Evolutionary conservation across 2,113 vertebrate species (phyloP).

Genomic region (Enhydra lutris): DNA sequence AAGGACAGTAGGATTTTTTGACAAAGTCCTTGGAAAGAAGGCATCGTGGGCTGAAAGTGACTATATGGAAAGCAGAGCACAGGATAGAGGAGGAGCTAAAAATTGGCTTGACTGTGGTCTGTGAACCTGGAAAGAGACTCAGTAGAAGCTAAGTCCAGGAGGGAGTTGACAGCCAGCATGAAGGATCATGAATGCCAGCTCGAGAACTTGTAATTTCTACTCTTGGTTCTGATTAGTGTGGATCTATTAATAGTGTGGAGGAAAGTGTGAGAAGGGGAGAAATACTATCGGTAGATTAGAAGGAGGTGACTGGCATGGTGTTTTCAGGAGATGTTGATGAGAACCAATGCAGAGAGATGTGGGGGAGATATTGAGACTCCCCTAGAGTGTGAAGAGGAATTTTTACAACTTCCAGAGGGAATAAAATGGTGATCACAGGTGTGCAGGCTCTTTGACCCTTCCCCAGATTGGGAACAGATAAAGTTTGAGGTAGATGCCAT

Average conservation of each 20-base stretch:
- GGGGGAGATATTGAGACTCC: background rate
- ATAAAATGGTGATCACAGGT: background rate
- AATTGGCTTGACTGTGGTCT: background rate
- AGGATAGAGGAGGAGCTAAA: background rate
- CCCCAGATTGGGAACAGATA: background rate
- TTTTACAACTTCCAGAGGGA: background rate
- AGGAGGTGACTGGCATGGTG: background rate
- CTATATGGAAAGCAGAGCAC: background rate
- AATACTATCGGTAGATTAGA: background rate
- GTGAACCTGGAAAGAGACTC: background rate
- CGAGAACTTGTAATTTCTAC: background rate
- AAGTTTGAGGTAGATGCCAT: background rate
- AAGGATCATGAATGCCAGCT: background rate
- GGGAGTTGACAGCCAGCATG: background rate
- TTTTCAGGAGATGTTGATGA: background rate
- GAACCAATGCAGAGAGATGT: background rate
- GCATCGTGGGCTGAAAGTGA: background rate
- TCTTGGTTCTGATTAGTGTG: background rate
- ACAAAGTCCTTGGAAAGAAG: background rate
- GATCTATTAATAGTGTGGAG: background rate
- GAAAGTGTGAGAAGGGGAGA: background rate
- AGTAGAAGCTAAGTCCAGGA: background rate
- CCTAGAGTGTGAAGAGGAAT: background rate
- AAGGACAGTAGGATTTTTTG: background rate
- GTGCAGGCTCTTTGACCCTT: background rate